Conservation (phyloP, 2,888 invertebrate genomes). For the Ernsta delagoae region DNA sequence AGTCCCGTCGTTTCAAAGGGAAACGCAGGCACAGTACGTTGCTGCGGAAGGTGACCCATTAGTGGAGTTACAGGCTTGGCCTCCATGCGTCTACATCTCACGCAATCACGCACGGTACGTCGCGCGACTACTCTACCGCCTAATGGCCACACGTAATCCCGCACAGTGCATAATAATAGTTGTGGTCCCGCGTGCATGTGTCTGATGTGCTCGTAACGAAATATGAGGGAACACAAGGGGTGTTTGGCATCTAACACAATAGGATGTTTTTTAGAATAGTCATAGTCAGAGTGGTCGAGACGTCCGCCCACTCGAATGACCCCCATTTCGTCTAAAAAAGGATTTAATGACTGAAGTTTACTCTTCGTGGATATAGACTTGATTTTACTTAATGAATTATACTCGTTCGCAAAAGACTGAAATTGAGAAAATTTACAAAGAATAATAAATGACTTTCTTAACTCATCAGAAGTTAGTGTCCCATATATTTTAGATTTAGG, state of each 20-base stretch:
- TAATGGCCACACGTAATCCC: conserved; percentile 35
- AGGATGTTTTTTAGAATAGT: conserved; percentile 20
- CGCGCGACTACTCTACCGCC: conserved; percentile 34
- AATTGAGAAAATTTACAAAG: conserved; percentile 24
- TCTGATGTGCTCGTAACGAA: conserved; percentile 17
- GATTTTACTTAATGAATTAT: not conserved
- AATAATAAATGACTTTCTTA: conserved; percentile 7
- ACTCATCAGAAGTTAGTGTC: conserved; percentile 16
- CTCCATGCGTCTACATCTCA: conserved; percentile 21
- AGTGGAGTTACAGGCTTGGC: conserved; percentile 1
- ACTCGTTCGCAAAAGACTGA: conserved; percentile 16
- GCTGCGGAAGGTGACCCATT: conserved; percentile 7
- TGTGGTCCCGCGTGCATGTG: conserved; percentile 39
- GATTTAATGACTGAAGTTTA: conserved; percentile 19
- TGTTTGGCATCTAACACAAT: conserved; percentile 29
- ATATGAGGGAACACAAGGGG: conserved; percentile 16
- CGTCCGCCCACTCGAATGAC: conserved; percentile 26
- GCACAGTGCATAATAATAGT: conserved; percentile 32
- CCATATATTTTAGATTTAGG: conserved; percentile 11
- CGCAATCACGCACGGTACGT: conserved; percentile 32
- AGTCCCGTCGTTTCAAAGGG: conserved; percentile 3
- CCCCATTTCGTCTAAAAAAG: conserved; percentile 14
- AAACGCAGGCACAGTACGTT: not conserved
- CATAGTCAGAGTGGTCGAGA: conserved; percentile 5
- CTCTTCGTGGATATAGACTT: conserved; percentile 15